Conservation (phyloP, 2,113 vertebrate genomes). For the Plecotus auritus region DNA sequence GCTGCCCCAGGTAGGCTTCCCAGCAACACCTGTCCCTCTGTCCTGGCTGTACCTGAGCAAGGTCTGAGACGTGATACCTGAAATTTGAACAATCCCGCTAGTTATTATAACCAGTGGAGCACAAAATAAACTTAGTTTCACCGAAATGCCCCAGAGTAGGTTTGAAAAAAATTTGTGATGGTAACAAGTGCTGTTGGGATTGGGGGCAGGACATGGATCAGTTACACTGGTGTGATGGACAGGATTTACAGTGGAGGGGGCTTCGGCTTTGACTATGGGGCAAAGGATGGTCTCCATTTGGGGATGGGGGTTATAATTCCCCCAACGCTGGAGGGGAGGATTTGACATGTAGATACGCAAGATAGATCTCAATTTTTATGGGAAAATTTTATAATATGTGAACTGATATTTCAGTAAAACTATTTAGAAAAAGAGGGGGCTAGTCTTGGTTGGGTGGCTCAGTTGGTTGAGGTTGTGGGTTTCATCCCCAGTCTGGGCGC, state of each 20-base stretch:
- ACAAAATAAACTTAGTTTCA: background rate
- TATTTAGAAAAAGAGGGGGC: background rate
- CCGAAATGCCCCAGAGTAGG: background rate
- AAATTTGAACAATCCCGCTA: background rate
- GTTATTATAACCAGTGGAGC: background rate
- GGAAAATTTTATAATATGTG: background rate
- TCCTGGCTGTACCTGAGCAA: background rate
- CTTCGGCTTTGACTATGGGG: background rate
- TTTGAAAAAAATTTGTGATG: background rate
- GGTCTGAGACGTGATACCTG: background rate
- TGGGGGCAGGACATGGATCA: background rate
- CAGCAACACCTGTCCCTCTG: fast-evolving
- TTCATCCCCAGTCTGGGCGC: background rate
- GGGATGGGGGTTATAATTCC: background rate
- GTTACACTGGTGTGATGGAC: background rate
- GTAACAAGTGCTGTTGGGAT: background rate
- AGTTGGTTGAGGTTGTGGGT: background rate
- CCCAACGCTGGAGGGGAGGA: too few relatives aligned
- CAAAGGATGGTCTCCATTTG: background rate
- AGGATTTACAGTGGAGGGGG: background rate
- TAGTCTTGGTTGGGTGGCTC: background rate
- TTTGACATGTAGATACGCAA: background rate
- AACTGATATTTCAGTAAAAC: background rate
- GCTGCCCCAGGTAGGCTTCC: background rate
- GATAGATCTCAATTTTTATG: background rate